A percentile compares a stretch with the other conserved stretches of the same genome.
Conservation (phyloP, 2,888 invertebrate species). For the Macrophya annulata region DNA sequence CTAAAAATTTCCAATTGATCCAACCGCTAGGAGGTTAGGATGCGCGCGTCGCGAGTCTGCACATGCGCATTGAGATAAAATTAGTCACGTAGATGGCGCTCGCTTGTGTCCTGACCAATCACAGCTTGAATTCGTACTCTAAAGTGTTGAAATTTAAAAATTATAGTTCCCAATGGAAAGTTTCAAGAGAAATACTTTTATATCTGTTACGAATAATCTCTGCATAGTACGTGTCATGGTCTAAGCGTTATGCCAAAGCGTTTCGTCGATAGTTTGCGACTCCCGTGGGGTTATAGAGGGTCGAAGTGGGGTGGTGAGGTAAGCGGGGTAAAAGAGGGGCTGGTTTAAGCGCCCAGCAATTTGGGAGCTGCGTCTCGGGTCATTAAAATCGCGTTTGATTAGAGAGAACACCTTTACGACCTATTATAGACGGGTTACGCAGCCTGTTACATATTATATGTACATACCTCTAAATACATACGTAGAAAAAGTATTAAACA, state of each 20-base stretch:
- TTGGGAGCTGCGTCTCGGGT: conserved; percentile 60
- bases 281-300: conserved; percentile 4
- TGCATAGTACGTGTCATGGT: neutral
- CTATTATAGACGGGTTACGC: conserved; percentile 60
- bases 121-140: neutral
- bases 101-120: neutral
- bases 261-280: conserved; percentile 23
- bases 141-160: neutral
- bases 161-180: neutral
- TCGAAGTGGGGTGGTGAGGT: neutral
- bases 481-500: neutral
- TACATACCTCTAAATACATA: conserved; percentile 39
- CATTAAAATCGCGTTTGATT: conserved; percentile 69
- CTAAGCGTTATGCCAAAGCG: neutral
- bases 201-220: neutral
- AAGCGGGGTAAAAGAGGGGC: conserved; percentile 15
- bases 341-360: conserved; percentile 51
- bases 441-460: conserved; percentile 6
- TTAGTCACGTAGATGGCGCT: neutral
- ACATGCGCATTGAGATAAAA: neutral
- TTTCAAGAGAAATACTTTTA: neutral
- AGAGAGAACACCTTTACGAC: conserved; percentile 66
- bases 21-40: neutral
- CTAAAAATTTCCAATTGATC: neutral
- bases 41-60: neutral